Base-by-base conservation (phyloP, 1,140 invertebrate genomes). In the Pogonomyrmex californicus region DNA sequence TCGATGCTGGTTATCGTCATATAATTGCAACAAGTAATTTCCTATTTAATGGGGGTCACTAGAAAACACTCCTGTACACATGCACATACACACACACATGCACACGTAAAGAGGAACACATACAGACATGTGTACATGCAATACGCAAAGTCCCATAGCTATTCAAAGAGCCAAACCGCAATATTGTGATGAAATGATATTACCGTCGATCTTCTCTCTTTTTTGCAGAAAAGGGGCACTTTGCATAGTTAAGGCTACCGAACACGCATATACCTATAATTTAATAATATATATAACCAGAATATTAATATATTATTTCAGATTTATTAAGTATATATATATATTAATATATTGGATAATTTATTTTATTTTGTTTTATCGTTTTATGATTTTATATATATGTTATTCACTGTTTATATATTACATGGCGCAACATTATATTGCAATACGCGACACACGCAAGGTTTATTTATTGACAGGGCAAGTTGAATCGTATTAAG, bases 341-440 rank as follows among this genome's bases (percentile, higher is more conserved):
- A 93, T 86, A 89, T 92, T 94, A 94, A 94, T 95, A 95, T 95
- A 94, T 95, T 93, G 91, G 90, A 94, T 95, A 93, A 94, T 93
- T 94, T 94, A 93, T 95, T 95, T 93, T 94, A 94, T 95, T 95
- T 95, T 95, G 94, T 95, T 95, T 95, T 95, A 95, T 94, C 93
- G 94, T 95, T 95, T 95, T 95, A 95, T 94, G 93, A 95, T 95
- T 95, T 95, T 95, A 95, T 94, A 93, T 94, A 94, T 92, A 94
- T 94, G 93, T 95, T 95, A 94, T 95, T 95, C 90, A 93, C 93
- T 95, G 93, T 94, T 95, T 94, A 91, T 89, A 79, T 91, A 91
- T 23, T 91, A 86, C 65, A 79, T 65, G 87, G 86, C 68, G 85
- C 85, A 87, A 92, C 66, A 85, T 75, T 81, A 91, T 82, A 89